Evolutionary conservation across 2,797 vertebrate genomes (phyloP).

Genomic region (Rousettus madagascariensis): DNA sequence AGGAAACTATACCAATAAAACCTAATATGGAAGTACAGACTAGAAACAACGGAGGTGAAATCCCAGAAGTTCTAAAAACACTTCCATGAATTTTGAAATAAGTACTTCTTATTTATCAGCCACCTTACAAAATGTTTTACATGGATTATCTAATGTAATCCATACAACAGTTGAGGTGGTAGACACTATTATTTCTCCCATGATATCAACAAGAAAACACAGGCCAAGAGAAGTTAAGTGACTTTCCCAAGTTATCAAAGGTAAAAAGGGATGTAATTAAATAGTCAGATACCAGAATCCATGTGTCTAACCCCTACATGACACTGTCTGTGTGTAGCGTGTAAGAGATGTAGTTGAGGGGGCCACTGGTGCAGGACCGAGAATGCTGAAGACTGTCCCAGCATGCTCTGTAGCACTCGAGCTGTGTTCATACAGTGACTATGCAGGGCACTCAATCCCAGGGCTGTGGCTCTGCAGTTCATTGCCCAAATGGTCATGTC

Average conservation of each 20-base stretch:
- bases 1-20: conserved; percentile 28
- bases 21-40: neutral
- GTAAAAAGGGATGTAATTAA: neutral
- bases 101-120: conserved; percentile 36
- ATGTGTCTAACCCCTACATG: neutral
- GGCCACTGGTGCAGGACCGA: neutral
- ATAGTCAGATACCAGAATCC: neutral
- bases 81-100: conserved; percentile 47
- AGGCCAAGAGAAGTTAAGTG: neutral
- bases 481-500: neutral
- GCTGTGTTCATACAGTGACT: neutral
- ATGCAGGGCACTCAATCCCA: neutral
- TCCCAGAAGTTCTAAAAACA: conserved; percentile 38
- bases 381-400: neutral
- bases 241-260: conserved; percentile 1
- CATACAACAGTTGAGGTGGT: neutral
- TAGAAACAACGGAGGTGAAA: conserved; percentile 23
- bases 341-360: neutral
- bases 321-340: neutral
- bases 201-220: neutral
- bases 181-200: neutral
- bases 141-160: conserved; percentile 43
- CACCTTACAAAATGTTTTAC: neutral
- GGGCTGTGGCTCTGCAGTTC: neutral
- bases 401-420: neutral